Evolutionary conservation across 2,797 vertebrate genomes (phyloP).

Genomic region (Peromyscus eremicus): DNA sequence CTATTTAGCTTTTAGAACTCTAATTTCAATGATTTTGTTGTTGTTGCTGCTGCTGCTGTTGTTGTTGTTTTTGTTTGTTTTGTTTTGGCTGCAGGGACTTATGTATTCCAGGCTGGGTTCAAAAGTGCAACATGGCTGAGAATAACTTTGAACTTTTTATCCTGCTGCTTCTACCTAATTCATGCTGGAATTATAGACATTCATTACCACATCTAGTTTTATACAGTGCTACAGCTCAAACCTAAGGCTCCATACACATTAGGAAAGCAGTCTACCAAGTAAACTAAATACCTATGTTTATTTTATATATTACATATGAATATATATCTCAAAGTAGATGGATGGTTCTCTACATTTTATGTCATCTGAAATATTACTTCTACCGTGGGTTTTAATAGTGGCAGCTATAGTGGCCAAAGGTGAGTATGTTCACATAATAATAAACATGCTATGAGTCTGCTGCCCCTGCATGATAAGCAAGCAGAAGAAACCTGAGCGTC

Average conservation of each 20-base stretch:
- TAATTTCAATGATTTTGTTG: neutral
- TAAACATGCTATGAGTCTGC: neutral
- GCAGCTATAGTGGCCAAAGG: neutral
- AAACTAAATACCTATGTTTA: neutral
- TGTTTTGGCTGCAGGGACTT: neutral
- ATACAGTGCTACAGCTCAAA: neutral
- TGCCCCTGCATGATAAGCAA: neutral
- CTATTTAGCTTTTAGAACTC: neutral
- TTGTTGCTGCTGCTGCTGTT: neutral
- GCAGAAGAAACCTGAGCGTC: slow-evolving; percentile 43
- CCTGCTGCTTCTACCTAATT: neutral
- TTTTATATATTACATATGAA: neutral
- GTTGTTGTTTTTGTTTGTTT: neutral
- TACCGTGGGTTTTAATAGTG: neutral
- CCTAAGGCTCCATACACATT: neutral
- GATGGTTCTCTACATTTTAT: neutral
- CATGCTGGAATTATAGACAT: neutral
- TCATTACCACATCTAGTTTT: neutral
- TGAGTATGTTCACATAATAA: neutral
- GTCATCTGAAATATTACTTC: neutral
- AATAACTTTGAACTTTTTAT: neutral
- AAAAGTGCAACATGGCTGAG: too few species aligned
- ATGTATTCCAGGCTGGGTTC: neutral
- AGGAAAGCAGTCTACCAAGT: neutral
- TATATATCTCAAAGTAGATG: neutral